phyloP scores from a whole-genome alignment of 2,797 vertebrate species.

The Channa striata region DNA sequence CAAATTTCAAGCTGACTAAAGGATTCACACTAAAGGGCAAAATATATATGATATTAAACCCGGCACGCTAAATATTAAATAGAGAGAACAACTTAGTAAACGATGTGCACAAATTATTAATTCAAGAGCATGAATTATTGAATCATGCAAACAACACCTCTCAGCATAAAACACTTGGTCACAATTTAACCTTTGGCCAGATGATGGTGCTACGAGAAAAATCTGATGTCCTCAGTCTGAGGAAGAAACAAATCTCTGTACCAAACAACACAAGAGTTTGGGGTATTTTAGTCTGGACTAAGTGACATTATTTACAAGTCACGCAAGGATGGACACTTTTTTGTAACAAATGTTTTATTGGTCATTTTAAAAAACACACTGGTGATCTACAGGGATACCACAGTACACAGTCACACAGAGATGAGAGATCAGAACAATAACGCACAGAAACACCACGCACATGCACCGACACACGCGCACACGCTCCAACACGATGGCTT shows the following conservation, averaged over 20 bases:
- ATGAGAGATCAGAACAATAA: constrained; percentile 60
- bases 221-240: too few relatives aligned
- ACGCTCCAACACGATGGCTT: constrained; percentile 41
- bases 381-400: constrained; percentile 71
- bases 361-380: constrained; percentile 77
- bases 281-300: too few relatives aligned
- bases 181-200: too few relatives aligned
- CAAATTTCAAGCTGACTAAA: background rate
- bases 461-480: constrained; percentile 32
- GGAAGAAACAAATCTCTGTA: too few relatives aligned
- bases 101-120: background rate
- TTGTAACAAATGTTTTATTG: constrained; percentile 80
- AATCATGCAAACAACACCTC: background rate
- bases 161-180: background rate
- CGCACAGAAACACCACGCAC: constrained; percentile 56
- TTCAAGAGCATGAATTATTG: background rate
- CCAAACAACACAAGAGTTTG: too few relatives aligned
- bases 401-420: constrained; percentile 66
- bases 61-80: background rate
- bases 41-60: background rate
- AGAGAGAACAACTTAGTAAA: background rate
- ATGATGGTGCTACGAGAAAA: too few relatives aligned
- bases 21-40: background rate
- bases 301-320: constrained; percentile 2
- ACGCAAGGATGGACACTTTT: constrained; percentile 11